Percentiles rank a stretch among this genome's conserved stretches.
phyloP scores from a whole-genome alignment of 2,797 vertebrate genomes.

The Sarcoramphus papa region DNA sequence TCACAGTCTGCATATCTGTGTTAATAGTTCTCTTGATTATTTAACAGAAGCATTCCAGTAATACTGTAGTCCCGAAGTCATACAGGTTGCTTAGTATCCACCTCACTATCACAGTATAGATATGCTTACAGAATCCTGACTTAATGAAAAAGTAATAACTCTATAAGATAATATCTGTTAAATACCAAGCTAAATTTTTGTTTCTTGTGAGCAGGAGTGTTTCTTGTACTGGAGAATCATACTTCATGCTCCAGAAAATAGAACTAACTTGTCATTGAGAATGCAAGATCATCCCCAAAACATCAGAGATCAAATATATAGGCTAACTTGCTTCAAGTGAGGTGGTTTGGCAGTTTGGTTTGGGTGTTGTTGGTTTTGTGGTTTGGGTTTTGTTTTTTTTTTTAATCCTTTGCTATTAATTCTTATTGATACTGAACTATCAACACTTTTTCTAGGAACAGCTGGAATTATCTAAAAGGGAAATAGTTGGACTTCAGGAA shows the following conservation, averaged over 20 bases:
- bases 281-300: not conserved
- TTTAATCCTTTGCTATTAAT: not conserved
- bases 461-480: conserved; percentile 87
- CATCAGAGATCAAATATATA: not conserved
- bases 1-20: not conserved
- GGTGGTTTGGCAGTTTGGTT: not conserved
- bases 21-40: not conserved
- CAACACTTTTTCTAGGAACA: conserved; percentile 82
- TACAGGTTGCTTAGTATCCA: not conserved
- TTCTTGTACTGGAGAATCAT: not conserved
- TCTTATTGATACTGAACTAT: not conserved
- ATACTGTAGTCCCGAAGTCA: not conserved
- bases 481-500: conserved; percentile 89
- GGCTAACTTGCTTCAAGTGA: not conserved
- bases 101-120: not conserved
- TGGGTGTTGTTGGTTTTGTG: not conserved
- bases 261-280: not conserved
- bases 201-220: not conserved
- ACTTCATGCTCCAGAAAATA: not conserved
- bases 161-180: not conserved
- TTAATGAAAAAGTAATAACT: not conserved
- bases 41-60: not conserved
- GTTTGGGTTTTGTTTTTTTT: not conserved
- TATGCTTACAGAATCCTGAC: not conserved
- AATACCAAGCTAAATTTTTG: not conserved